phyloP scores from a whole-genome alignment of 2,113 vertebrate genomes.

The Vombatus ursinus region DNA sequence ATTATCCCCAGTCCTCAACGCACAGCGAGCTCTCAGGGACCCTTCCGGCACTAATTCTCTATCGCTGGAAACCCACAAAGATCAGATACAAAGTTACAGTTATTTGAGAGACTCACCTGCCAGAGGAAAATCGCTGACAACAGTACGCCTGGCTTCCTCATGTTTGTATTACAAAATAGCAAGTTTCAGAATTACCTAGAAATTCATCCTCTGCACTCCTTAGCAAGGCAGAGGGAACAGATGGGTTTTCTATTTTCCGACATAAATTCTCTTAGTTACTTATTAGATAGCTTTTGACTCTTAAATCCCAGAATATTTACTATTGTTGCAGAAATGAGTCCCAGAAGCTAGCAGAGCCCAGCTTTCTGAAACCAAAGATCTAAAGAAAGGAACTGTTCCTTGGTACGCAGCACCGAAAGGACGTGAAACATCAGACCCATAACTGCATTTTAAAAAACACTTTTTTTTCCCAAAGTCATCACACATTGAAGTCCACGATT shows the following conservation, averaged over 20 bases:
- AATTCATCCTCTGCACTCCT: conserved; percentile 9
- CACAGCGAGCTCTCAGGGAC: not conserved
- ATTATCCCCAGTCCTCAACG: no score
- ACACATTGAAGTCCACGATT: not conserved
- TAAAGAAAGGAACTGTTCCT: no score
- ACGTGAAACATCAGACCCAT: conserved; percentile 1
- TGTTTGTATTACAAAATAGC: conserved; percentile 25
- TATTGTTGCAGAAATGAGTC: conserved; percentile 47
- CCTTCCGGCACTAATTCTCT: no score
- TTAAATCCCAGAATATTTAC: not conserved
- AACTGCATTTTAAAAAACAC: conserved; percentile 31
- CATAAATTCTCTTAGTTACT: conserved; percentile 49
- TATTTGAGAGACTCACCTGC: conserved; percentile 27
- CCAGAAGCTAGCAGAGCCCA: not conserved
- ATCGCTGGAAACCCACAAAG: not conserved
- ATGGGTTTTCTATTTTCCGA: conserved; percentile 3
- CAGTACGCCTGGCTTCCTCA: not conserved
- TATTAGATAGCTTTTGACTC: not conserved
- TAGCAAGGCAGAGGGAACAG: conserved; percentile 32
- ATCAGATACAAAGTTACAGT: conserved; percentile 35
- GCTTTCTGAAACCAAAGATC: conserved; percentile 19
- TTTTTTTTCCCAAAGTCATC: conserved; percentile 23
- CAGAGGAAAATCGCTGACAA: conserved; percentile 25
- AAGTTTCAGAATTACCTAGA: conserved; percentile 11
- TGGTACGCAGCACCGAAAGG: not conserved